Percentiles rank a stretch among this genome's conserved stretches.
Evolutionary conservation across 2,113 vertebrate genomes (phyloP).

Genomic region (Amazona vittata): DNA sequence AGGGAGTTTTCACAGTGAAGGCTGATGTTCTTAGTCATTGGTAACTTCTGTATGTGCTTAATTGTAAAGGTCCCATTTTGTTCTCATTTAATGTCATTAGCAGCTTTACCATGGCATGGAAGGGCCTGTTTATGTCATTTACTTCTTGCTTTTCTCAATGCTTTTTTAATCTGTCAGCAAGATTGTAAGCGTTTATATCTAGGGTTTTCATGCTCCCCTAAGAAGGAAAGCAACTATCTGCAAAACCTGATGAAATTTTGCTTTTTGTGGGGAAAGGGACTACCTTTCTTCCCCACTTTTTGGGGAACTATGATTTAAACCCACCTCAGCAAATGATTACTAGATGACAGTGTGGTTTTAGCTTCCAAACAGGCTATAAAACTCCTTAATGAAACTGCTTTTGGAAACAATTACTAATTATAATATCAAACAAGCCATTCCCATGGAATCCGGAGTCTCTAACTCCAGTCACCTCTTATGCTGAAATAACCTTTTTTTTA

Average conservation of each 20-base stretch:
- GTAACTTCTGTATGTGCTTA: not conserved
- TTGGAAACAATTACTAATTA: slow-evolving; percentile 26
- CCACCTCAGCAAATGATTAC: not conserved
- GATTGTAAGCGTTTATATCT: not conserved
- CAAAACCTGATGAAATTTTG: not conserved
- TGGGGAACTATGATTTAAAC: not conserved
- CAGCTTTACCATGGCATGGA: not conserved
- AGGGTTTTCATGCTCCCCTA: not conserved
- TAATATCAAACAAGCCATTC: not conserved
- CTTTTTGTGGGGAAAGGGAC: not conserved
- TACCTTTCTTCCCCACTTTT: not conserved
- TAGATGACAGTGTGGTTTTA: not conserved
- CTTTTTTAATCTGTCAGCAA: not conserved
- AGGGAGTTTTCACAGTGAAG: not conserved
- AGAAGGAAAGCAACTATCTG: not conserved
- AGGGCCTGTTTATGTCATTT: not conserved
- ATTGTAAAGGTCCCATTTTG: not conserved
- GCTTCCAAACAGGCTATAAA: not conserved
- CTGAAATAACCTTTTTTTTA: slow-evolving; percentile 24
- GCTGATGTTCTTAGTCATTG: not conserved
- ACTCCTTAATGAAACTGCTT: not conserved
- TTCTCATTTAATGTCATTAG: not conserved
- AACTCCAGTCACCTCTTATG: not conserved
- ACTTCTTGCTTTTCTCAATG: not conserved
- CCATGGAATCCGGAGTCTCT: slow-evolving; percentile 1